Evolutionary conservation across 2,888 invertebrate genomes (phyloP).

Genomic region (Cactoblastis cactorum): DNA sequence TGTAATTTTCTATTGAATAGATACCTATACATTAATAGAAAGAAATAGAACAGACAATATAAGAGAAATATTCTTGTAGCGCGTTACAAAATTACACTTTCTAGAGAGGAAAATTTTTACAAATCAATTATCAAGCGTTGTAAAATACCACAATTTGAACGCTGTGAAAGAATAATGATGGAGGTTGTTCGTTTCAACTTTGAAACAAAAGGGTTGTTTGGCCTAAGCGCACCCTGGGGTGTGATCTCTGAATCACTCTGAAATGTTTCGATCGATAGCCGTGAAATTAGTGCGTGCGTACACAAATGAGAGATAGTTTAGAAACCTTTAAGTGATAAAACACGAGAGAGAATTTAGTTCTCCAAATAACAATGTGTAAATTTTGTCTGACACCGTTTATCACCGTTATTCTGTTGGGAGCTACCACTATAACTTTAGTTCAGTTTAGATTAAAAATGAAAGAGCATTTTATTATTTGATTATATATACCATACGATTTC

Average conservation of each 20-base stretch:
- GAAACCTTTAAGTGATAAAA: background rate
- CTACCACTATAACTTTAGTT: no score
- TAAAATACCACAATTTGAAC: constrained; percentile 13
- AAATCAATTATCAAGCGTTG: constrained; percentile 15
- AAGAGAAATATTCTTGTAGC: constrained; percentile 7
- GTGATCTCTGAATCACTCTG: constrained; percentile 20
- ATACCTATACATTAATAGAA: background rate
- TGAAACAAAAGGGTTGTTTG: constrained; percentile 19
- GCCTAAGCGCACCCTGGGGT: constrained; percentile 15
- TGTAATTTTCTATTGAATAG: background rate
- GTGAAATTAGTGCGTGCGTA: constrained; percentile 8
- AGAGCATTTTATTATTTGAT: no score
- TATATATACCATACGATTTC: no score
- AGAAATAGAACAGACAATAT: background rate
- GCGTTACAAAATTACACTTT: constrained; percentile 8
- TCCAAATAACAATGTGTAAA: no score
- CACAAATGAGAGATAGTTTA: background rate
- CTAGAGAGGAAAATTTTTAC: constrained; percentile 9
- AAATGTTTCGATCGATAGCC: constrained; percentile 12
- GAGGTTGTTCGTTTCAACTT: constrained; percentile 20
- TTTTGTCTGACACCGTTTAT: no score
- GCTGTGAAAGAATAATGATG: constrained; percentile 15
- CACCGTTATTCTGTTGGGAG: no score
- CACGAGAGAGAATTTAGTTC: no score
- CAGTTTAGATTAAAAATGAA: no score